Percentiles rank a stretch among this genome's conserved stretches.
Conservation (phyloP, 2,888 invertebrate genomes). For the Drosophila lutescens region DNA sequence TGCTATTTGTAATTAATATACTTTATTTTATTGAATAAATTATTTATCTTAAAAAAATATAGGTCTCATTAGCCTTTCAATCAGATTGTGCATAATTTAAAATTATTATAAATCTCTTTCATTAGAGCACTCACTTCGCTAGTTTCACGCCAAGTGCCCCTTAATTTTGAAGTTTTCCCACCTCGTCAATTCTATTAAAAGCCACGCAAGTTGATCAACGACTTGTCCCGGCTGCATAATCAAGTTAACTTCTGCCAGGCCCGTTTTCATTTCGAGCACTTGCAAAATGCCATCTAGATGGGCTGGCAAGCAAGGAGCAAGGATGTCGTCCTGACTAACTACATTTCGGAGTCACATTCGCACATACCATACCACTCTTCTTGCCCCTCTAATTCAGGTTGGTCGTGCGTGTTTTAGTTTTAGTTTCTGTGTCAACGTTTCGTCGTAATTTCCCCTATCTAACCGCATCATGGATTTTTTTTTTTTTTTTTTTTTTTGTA, state of each 20-base stretch:
- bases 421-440: conserved; percentile 48
- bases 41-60: neutral
- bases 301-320: conserved; percentile 2
- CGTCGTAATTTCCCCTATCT: conserved; percentile 23
- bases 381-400: conserved; percentile 43
- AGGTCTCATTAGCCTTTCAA: neutral
- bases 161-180: conserved; percentile 15
- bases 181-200: conserved; percentile 33
- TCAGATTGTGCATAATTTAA: neutral
- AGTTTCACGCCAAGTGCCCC: conserved; percentile 13
- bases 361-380: conserved; percentile 4
- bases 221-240: conserved; percentile 35
- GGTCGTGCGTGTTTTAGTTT: conserved; percentile 46
- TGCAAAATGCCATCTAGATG: conserved; percentile 28
- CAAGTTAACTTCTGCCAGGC: conserved; percentile 34
- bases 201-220: conserved; percentile 40
- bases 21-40: neutral
- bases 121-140: conserved; percentile 3
- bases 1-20: no score
- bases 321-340: conserved; percentile 31
- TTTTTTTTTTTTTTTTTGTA: no score
- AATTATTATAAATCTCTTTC: neutral
- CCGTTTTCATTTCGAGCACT: conserved; percentile 17
- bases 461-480: conserved; percentile 29
- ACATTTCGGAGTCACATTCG: conserved; percentile 25